Percentiles rank a stretch among this genome's conserved stretches.
Evolutionary conservation across 1,140 invertebrate species (phyloP).

Genomic region (Ips typographus): DNA sequence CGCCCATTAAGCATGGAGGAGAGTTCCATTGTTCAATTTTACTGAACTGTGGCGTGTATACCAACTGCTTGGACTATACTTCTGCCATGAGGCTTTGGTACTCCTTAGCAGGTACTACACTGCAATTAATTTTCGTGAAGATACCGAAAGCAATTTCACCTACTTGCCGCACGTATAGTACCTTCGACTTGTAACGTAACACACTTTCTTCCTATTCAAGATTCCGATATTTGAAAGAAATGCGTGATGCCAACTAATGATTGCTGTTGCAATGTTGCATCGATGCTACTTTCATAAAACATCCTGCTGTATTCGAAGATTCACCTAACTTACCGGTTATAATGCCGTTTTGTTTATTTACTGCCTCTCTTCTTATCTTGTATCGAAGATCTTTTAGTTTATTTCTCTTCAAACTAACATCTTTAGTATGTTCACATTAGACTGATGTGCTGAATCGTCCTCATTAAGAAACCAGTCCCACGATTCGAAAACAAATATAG

Average conservation of each 20-base stretch:
- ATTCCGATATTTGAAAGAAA: constrained; percentile 9
- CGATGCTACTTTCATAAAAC: too few species aligned
- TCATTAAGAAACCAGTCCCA: too few species aligned
- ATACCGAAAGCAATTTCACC: constrained; percentile 17
- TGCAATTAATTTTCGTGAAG: constrained; percentile 19
- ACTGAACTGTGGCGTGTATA: constrained; percentile 48
- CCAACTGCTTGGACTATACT: constrained; percentile 40
- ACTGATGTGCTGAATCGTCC: too few species aligned
- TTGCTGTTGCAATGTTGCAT: background rate
- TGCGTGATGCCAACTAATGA: constrained; percentile 5
- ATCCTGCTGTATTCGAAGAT: too few species aligned
- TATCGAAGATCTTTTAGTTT: too few species aligned
- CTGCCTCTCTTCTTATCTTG: too few species aligned
- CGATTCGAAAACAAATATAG: too few species aligned
- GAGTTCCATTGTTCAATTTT: constrained; percentile 47
- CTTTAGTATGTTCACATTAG: too few species aligned
- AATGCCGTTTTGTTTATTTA: too few species aligned
- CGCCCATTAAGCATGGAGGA: constrained; percentile 47
- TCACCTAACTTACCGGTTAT: too few species aligned
- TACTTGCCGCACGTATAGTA: background rate
- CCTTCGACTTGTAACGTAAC: constrained; percentile 5
- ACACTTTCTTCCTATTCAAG: constrained; percentile 15
- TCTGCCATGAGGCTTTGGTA: constrained; percentile 20
- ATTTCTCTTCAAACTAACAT: too few species aligned
- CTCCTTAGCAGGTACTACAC: constrained; percentile 20